These are phyloP conservation scores for Caranx ignobilis DNA, from an alignment of 2,113 vertebrate species.

Conservation along the genomic window DNA sequence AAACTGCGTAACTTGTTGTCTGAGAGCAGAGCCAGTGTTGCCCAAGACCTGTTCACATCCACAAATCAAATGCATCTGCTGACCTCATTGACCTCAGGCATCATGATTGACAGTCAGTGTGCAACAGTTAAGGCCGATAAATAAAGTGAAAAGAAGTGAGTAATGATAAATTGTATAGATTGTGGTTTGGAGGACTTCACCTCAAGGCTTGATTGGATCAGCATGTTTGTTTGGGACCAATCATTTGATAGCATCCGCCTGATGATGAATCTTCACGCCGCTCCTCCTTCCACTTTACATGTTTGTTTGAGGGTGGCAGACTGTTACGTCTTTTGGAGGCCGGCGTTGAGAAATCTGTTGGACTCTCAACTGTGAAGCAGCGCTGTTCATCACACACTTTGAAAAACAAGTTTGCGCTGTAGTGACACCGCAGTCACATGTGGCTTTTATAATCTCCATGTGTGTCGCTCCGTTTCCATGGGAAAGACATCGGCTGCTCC, in stretches of 20 bases:
- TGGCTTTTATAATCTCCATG: constrained; percentile 50
- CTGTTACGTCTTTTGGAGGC: constrained; percentile 16
- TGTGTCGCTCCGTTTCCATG: constrained; percentile 33
- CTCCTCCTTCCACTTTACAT: constrained; percentile 14
- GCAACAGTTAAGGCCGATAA: constrained; percentile 51
- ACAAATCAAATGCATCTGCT: constrained; percentile 56
- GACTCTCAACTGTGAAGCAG: constrained; percentile 29
- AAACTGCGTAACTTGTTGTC: constrained; percentile 6
- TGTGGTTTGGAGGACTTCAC: constrained; percentile 39
- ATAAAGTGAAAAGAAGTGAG: constrained; percentile 38
- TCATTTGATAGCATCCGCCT: not conserved
- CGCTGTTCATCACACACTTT: constrained; percentile 25
- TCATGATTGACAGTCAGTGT: constrained; percentile 52
- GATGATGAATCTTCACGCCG: not conserved
- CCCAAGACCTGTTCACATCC: constrained; percentile 33
- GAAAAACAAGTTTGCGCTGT: constrained; percentile 42
- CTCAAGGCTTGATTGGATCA: constrained; percentile 59
- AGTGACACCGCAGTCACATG: constrained; percentile 43
- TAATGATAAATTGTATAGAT: constrained; percentile 50
- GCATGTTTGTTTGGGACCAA: constrained; percentile 55
- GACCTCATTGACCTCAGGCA: constrained; percentile 46
- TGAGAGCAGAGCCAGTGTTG: constrained; percentile 13
- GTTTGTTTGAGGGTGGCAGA: constrained; percentile 8
- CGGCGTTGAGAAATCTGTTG: constrained; percentile 11
- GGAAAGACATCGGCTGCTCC: constrained; percentile 27